A percentile compares a stretch with the other conserved stretches of the same genome.
Conservation (phyloP, 2,888 invertebrate genomes). For the Argyresthia albistria region DNA sequence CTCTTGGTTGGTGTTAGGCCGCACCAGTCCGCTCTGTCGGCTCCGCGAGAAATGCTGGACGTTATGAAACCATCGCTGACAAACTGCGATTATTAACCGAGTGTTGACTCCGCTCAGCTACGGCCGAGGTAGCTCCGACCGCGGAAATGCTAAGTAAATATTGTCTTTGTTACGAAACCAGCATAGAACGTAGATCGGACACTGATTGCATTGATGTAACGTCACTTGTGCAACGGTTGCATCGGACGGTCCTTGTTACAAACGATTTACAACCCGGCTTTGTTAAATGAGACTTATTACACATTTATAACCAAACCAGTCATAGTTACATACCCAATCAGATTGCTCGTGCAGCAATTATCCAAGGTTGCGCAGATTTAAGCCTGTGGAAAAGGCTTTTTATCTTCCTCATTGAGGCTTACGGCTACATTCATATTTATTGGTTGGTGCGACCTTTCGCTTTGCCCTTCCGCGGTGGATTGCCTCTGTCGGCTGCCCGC, state of each 20-base stretch:
- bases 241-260: too few species aligned
- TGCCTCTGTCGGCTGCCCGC: conserved; percentile 25
- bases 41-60: conserved; percentile 37
- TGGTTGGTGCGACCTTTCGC: background rate
- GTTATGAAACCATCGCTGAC: conserved; percentile 50
- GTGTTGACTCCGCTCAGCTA: background rate
- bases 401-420: background rate
- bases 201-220: background rate
- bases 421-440: background rate
- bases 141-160: background rate
- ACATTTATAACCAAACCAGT: too few species aligned
- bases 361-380: too few species aligned
- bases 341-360: too few species aligned
- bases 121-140: background rate
- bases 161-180: background rate
- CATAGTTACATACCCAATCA: too few species aligned
- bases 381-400: too few species aligned
- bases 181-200: background rate
- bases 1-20: conserved; percentile 15
- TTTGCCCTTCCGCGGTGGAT: conserved; percentile 18
- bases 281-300: too few species aligned
- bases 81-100: conserved; percentile 23
- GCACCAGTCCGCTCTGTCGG: conserved; percentile 22
- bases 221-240: too few species aligned
- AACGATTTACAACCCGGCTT: too few species aligned